These are phyloP conservation scores for Frieseomelitta varia DNA, from an alignment of 1,140 invertebrate species.

Conservation along the genomic window DNA sequence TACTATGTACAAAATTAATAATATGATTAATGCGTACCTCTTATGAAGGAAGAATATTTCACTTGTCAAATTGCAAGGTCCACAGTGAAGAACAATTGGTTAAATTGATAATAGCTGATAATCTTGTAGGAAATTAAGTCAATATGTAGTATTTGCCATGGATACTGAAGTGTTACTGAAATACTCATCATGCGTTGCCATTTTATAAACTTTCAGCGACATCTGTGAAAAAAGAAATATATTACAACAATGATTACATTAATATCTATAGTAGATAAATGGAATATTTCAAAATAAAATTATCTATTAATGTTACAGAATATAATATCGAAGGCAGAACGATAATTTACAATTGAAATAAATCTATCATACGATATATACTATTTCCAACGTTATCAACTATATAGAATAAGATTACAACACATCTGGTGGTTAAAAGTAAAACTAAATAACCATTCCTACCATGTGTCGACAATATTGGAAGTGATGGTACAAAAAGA, in stretches of 20 bases:
- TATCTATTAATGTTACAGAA: background rate
- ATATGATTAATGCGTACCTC: background rate
- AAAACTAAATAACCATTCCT: background rate
- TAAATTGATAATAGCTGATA: background rate
- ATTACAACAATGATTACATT: background rate
- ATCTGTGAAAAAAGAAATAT: background rate
- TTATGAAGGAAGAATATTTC: background rate
- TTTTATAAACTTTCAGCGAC: background rate
- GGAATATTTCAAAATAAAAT: background rate
- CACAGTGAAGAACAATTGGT: background rate
- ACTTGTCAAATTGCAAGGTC: background rate
- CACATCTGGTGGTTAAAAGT: background rate
- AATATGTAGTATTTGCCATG: background rate
- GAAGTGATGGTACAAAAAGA: background rate
- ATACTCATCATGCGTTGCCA: background rate
- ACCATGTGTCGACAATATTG: background rate
- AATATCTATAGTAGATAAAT: background rate
- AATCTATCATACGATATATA: background rate
- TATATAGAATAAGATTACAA: background rate
- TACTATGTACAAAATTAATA: background rate
- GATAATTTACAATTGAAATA: background rate
- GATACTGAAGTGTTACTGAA: background rate
- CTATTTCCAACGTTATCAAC: background rate
- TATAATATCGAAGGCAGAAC: background rate
- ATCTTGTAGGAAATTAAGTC: background rate